Evolutionary conservation across 2,888 invertebrate genomes (phyloP).

Genomic region (Artemia sp.): DNA sequence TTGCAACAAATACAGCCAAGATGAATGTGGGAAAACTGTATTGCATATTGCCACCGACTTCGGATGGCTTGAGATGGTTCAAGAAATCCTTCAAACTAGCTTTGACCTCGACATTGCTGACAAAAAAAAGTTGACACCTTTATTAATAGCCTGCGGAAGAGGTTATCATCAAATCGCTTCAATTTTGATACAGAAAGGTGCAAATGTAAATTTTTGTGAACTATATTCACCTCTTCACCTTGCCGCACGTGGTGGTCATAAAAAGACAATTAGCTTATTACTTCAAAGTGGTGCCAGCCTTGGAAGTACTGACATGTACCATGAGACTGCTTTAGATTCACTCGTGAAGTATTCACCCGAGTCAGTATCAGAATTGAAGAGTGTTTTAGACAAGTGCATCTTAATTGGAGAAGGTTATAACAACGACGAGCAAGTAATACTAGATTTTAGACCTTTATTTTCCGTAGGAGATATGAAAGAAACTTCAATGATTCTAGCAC

Average conservation of each 20-base stretch:
- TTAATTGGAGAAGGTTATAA: slow-evolving; percentile 3
- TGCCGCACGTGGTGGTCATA: not conserved
- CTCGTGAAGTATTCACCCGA: not conserved
- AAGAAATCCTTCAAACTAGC: not conserved
- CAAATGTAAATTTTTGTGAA: not conserved
- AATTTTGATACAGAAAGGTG: not conserved
- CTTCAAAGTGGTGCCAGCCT: not conserved
- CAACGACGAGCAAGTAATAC: not conserved
- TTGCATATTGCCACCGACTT: not conserved
- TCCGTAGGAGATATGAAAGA: not conserved
- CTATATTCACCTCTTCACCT: slow-evolving; percentile 1
- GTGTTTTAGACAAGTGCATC: not conserved
- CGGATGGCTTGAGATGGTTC: not conserved
- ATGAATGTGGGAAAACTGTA: not conserved
- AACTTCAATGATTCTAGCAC: not conserved
- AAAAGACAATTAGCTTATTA: not conserved
- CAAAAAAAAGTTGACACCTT: not conserved
- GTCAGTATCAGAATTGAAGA: not conserved
- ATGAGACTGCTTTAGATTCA: not conserved
- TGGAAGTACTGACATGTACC: not conserved
- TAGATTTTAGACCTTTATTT: not conserved
- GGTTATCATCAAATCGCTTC: not conserved
- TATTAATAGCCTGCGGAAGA: slow-evolving; percentile 2
- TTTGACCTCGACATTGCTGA: not conserved
- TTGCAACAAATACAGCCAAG: not conserved